Percentiles rank a stretch among this genome's conserved stretches.
These are phyloP conservation scores for Leptosomus discolor DNA, from an alignment of 2,113 vertebrate species.

Conservation along the genomic window DNA sequence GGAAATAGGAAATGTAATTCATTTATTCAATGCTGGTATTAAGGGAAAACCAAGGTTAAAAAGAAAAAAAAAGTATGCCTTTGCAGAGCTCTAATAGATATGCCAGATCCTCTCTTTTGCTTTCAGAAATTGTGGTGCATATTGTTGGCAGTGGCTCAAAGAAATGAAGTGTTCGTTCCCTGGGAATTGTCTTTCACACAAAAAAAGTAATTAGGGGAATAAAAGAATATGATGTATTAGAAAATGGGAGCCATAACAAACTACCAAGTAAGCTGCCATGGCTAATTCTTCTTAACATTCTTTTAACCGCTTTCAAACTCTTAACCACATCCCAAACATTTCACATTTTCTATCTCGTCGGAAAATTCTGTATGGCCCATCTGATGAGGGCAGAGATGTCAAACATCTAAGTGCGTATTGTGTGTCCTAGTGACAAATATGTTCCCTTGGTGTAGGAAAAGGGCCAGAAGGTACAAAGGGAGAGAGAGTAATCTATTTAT, in stretches of 20 bases:
- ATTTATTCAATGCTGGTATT: slow-evolving; percentile 60
- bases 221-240: slow-evolving; percentile 60
- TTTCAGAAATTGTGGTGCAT: slow-evolving; percentile 59
- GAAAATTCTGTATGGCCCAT: slow-evolving; percentile 44
- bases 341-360: not conserved
- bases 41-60: slow-evolving; percentile 67
- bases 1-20: slow-evolving; percentile 52
- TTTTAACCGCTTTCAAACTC: slow-evolving; percentile 39
- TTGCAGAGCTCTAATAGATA: slow-evolving; percentile 67
- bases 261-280: slow-evolving; percentile 56
- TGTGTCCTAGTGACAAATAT: slow-evolving; percentile 69
- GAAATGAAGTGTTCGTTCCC: slow-evolving; percentile 49
- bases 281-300: slow-evolving; percentile 57
- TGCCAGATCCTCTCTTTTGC: slow-evolving; percentile 50
- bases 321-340: slow-evolving; percentile 17
- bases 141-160: slow-evolving; percentile 69
- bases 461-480: slow-evolving; percentile 55
- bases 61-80: slow-evolving; percentile 24
- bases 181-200: slow-evolving; percentile 70
- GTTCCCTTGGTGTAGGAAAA: slow-evolving; percentile 56
- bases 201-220: slow-evolving; percentile 58
- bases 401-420: slow-evolving; percentile 64
- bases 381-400: slow-evolving; percentile 64
- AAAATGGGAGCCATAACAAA: slow-evolving; percentile 64
- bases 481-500: slow-evolving; percentile 68